Conservation (phyloP, 2,113 vertebrate species). For the Indicator indicator region DNA sequence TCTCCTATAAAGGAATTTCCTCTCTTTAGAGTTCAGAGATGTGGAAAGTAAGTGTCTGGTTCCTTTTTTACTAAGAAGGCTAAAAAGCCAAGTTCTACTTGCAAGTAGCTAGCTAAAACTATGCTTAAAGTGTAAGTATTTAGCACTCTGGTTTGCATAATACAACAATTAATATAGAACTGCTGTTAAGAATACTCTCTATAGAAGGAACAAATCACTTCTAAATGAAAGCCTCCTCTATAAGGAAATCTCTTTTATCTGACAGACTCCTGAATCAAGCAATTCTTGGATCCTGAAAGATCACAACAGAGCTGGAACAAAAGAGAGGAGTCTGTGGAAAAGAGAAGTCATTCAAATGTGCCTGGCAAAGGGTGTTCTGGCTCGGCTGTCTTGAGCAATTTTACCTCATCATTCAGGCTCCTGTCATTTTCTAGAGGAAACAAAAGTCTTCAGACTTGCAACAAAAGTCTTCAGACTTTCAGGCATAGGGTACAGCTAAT, state of each 20-base stretch:
- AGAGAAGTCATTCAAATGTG: background rate
- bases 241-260: background rate
- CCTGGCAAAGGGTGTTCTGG: background rate
- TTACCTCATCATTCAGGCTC: background rate
- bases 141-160: background rate
- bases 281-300: conserved; percentile 13
- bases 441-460: background rate
- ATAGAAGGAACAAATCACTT: conserved; percentile 37
- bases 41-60: background rate
- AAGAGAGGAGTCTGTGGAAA: background rate
- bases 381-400: background rate
- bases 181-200: background rate
- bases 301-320: conserved; percentile 45
- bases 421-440: background rate
- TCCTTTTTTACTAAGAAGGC: background rate
- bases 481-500: accelerated
- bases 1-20: background rate
- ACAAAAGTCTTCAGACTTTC: background rate
- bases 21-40: background rate
- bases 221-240: conserved; percentile 13
- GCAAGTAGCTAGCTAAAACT: background rate
- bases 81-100: background rate
- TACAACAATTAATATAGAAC: background rate
- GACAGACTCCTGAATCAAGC: conserved; percentile 27
- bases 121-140: background rate